Evolutionary conservation across 2,113 vertebrate species (phyloP).

Genomic region (Capreolus pygargus): DNA sequence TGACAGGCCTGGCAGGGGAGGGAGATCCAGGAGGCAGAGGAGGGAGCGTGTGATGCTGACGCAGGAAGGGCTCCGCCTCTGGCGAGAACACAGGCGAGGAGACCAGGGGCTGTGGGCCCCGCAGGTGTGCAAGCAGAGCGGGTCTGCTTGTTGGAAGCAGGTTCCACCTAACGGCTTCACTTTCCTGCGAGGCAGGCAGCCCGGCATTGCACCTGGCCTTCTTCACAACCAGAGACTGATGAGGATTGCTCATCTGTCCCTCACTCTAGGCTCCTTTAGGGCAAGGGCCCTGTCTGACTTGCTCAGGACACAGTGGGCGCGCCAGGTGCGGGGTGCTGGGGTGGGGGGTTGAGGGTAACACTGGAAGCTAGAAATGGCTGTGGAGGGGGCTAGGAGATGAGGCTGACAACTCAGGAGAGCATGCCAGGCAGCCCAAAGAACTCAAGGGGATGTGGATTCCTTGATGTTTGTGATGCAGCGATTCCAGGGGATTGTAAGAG

Average conservation of each 20-base stretch:
- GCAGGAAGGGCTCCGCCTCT: not conserved
- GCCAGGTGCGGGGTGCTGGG: not conserved
- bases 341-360: not conserved
- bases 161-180: not conserved
- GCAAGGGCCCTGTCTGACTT: not conserved
- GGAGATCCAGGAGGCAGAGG: not conserved
- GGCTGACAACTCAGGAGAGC: not conserved
- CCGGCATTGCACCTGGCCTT: fast-evolving
- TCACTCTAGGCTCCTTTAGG: not conserved
- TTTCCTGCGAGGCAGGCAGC: not conserved
- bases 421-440: not conserved
- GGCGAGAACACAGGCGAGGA: not conserved
- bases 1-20: not conserved
- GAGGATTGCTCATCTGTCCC: not conserved
- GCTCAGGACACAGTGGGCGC: not conserved
- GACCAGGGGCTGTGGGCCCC: fast-evolving
- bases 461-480: not conserved
- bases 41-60: not conserved
- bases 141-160: not conserved
- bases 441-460: not conserved
- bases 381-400: not conserved
- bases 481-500: not conserved
- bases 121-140: too few species aligned
- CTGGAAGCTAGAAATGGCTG: not conserved
- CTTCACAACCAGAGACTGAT: not conserved